Base-by-base conservation (phyloP, 2,113 vertebrate species). In the Ptilorrhoa leucosticta region DNA sequence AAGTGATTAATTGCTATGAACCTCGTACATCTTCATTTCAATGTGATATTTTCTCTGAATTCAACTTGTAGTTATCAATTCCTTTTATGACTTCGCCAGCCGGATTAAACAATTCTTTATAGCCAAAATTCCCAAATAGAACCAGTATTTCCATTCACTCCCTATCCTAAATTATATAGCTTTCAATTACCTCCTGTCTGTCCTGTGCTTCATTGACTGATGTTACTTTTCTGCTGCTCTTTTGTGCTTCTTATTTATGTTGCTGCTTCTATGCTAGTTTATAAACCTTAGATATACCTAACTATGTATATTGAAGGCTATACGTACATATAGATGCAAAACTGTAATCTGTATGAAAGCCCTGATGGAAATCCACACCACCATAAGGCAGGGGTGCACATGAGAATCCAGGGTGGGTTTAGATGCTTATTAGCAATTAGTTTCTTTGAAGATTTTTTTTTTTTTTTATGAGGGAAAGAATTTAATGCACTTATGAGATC, bases 1-100 rank as follows among this genome's bases (percentile, higher is more conserved):
- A 39, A 94, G 64, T 56, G 86, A 96, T 93, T 95, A 86, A 94
- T 92, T 42, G 58, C 71, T 63, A 3, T 58, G 75, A 94, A 57
- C 63, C 14, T n/a, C 0, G 0, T 54, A 73, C 2, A 0, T 66
- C 89, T 81, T 89, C 76, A 89, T 33, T 63, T 19, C 28, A 87
- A 78, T 44, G 72, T 51, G 77, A 56, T 91, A 53, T 83, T 87
- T 86, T 44, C 64, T 73, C 83, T 91, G 71, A 90, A 70, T 93
- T 89, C 53, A 47, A 13, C 39, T 89, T 60, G 35, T 35, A 30
- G 51, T 54, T 82, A 89, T 87, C 76, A 90, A 47, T 89, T 94
- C 40, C 12, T 75, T 92, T 94, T 81, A 84, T 51, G 51, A 54
- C 47, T 91, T 89, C 48, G 33, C 31, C 42, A 68, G 33, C 30